phyloP scores from a whole-genome alignment of 1,140 invertebrate species.

The Tetragonula clypearis region DNA sequence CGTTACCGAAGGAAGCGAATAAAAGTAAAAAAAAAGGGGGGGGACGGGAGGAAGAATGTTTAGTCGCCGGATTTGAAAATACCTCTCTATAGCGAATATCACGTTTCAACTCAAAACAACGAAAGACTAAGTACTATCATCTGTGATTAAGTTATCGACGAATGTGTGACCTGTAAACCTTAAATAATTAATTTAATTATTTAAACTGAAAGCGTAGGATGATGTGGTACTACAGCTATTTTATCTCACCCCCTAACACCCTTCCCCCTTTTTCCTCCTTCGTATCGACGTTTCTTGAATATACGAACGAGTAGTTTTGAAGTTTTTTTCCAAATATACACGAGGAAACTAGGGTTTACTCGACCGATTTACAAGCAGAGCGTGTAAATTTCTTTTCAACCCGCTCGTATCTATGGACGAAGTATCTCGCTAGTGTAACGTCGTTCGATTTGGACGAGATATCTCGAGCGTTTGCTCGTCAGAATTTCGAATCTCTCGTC shows the following conservation, averaged over 20 bases:
- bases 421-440: no score
- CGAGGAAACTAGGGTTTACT: slow-evolving; percentile 19
- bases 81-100: not conserved
- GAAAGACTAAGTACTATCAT: not conserved
- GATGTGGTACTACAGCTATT: not conserved
- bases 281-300: not conserved
- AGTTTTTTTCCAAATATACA: slow-evolving; percentile 20
- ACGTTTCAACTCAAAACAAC: not conserved
- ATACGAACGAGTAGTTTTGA: slow-evolving; percentile 31
- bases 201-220: slow-evolving; percentile 4
- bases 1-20: not conserved
- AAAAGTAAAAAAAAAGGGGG: not conserved
- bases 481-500: no score
- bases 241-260: not conserved
- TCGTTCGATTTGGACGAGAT: no score
- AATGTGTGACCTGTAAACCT: not conserved
- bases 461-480: no score
- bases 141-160: not conserved
- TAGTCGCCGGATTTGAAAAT: not conserved
- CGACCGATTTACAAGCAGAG: not conserved
- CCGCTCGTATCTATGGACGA: no score
- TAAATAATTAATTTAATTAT: not conserved
- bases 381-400: not conserved
- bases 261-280: not conserved
- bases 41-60: not conserved